Evolutionary conservation across 2,113 vertebrate genomes (phyloP), one percentile per base, ranked within the genome.

Genomic region (Loxodonta africana): DNA sequence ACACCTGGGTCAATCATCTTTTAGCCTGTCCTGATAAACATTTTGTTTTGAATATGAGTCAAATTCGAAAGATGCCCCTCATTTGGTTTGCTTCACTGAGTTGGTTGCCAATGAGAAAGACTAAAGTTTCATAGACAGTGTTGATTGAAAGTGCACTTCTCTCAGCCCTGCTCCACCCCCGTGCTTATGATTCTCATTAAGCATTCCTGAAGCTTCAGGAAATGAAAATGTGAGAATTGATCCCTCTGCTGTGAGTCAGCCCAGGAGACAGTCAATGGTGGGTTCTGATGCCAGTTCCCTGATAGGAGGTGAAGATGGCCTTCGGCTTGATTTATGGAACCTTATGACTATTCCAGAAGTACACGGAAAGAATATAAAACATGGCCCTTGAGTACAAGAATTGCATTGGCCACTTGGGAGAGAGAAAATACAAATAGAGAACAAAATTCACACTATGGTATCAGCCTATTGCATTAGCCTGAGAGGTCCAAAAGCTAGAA

Each of bases 21-120:
- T 87, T 81, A 57, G 46, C 53, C 83, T 91, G 11, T 83, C 63
- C 37, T 78, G n/a, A 76, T 96, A 93, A 96, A 96, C 94, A 83
- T 93, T 95, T 90, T 65, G n/a, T 88, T 92, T 92, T 89, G 41
- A 81, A 76, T 41, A 63, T 92, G 84, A 67, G n/a, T 87, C 60
- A 89, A 4, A 65, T 77, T 92, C 94, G 46, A 77, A 83, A 88
- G 94, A 80, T 85, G 57, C 46, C 41, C 90, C 57, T 71, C 48
- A 48, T 78, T 89, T 86, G 25, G 10, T 92, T 96, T 94, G 51
- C 86, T 95, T 94, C 78, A 65, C 18, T 87, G 48, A 46, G 65
- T 63, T 41, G 18, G 28, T 88, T 77, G 17, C 85, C 91, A 92
- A 28, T 62, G 28, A 97, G 80, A 89, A 89, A 67, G 63, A 73